A percentile compares a stretch with the other conserved stretches of the same genome.
Evolutionary conservation across 2,888 invertebrate genomes (phyloP).

Genomic region (Drosophila anomelani): DNA sequence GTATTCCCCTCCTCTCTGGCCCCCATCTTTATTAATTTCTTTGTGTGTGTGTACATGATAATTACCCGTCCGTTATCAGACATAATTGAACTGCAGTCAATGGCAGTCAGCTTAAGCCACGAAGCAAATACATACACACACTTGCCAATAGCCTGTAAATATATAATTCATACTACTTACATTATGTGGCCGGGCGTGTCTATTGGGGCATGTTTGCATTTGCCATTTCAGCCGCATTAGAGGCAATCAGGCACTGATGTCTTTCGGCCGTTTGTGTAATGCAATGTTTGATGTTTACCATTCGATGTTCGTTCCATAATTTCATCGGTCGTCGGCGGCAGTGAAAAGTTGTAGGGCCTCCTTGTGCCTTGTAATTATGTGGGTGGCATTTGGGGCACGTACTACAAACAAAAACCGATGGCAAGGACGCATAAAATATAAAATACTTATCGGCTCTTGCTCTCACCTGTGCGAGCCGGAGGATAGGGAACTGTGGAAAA

Average conservation of each 20-base stretch:
- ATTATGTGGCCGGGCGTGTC: slow-evolving; percentile 19
- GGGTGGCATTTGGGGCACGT: slow-evolving; percentile 61
- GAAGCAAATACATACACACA: slow-evolving; percentile 1
- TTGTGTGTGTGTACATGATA: slow-evolving; percentile 12
- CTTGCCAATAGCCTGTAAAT: background rate
- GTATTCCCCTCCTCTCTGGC: slow-evolving; percentile 4
- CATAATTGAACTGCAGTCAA: slow-evolving; percentile 32
- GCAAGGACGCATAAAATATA: slow-evolving; percentile 65
- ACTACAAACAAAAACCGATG: slow-evolving; percentile 48
- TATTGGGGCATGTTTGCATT: slow-evolving; percentile 41
- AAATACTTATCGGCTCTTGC: slow-evolving; percentile 30
- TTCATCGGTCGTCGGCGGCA: slow-evolving; percentile 21
- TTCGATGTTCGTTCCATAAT: slow-evolving; percentile 54
- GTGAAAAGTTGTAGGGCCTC: slow-evolving; percentile 19
- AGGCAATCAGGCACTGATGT: slow-evolving; percentile 52
- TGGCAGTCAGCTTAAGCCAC: slow-evolving; percentile 22
- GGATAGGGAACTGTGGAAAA: slow-evolving; percentile 28
- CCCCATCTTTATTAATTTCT: slow-evolving; percentile 38
- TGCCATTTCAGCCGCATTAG: slow-evolving; percentile 56
- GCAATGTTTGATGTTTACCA: slow-evolving; percentile 53
- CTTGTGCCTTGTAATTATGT: slow-evolving; percentile 55
- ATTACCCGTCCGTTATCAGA: slow-evolving; percentile 38
- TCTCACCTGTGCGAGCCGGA: slow-evolving; percentile 20
- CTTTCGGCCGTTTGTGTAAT: slow-evolving; percentile 50
- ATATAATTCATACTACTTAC: slow-evolving; percentile 5